Conservation (phyloP, 2,113 vertebrate species). For the Meleagris gallopavo region DNA sequence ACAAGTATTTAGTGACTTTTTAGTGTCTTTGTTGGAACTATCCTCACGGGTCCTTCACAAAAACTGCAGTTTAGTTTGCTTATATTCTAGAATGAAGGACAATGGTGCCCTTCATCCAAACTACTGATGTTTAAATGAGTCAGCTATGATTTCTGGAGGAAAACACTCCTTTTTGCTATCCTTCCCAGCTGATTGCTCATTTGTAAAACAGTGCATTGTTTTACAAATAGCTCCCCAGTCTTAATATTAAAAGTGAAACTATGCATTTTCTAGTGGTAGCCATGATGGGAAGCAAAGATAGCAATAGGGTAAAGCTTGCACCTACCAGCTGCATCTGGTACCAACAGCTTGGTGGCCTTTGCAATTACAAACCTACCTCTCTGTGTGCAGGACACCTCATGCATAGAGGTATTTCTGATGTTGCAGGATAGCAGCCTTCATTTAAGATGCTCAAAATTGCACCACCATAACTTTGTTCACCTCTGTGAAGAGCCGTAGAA, state of each 20-base stretch:
- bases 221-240: not conserved
- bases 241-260: not conserved
- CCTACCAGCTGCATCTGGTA: too few species aligned
- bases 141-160: not conserved
- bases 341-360: not conserved
- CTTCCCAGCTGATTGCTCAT: not conserved
- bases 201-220: not conserved
- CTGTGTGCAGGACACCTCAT: fast-evolving
- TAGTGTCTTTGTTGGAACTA: not conserved
- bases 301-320: fast-evolving
- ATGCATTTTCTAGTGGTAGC: not conserved
- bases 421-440: not conserved
- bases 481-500: not conserved
- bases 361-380: not conserved
- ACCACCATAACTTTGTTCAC: fast-evolving
- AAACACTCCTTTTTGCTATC: not conserved
- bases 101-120: not conserved
- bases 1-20: not conserved
- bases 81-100: not conserved
- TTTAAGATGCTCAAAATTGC: not conserved
- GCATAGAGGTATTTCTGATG: fast-evolving
- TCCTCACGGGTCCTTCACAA: not conserved
- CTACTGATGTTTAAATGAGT: not conserved
- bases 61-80: not conserved
- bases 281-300: not conserved